Evolutionary conservation across 2,888 invertebrate genomes (phyloP).

Genomic region (Linnaemya tessellans): DNA sequence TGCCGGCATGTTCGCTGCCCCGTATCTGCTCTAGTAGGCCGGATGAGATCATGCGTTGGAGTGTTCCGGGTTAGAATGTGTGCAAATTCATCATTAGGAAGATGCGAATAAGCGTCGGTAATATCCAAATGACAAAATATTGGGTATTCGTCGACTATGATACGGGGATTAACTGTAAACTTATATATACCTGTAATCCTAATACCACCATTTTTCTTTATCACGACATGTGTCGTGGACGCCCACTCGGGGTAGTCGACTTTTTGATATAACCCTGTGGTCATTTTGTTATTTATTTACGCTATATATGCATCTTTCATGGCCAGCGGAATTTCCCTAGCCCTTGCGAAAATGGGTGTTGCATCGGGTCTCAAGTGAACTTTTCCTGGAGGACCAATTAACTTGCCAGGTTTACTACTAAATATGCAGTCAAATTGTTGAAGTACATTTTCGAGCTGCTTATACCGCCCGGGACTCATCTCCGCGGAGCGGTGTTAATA

Average conservation of each 20-base stretch:
- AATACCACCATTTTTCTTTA: too few species aligned
- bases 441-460: not conserved
- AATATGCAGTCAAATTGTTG: not conserved
- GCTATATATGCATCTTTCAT: not conserved
- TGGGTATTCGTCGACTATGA: too few species aligned
- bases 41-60: conserved; percentile 54
- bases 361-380: conserved; percentile 27
- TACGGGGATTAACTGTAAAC: too few species aligned
- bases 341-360: conserved; percentile 33
- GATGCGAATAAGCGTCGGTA: too few species aligned
- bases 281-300: not conserved
- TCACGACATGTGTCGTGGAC: too few species aligned
- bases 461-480: conserved; percentile 18
- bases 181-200: too few species aligned
- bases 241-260: too few species aligned
- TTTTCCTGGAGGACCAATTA: conserved; percentile 15
- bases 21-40: conserved; percentile 65
- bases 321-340: too few species aligned
- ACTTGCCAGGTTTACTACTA: not conserved
- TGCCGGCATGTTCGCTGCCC: conserved; percentile 49
- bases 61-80: conserved; percentile 45
- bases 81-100: too few species aligned
- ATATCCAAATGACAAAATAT: too few species aligned
- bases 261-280: too few species aligned
- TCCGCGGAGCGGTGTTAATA: conserved; percentile 17